phyloP scores from a whole-genome alignment of 2,797 vertebrate genomes.

The Serranus cabrilla region DNA sequence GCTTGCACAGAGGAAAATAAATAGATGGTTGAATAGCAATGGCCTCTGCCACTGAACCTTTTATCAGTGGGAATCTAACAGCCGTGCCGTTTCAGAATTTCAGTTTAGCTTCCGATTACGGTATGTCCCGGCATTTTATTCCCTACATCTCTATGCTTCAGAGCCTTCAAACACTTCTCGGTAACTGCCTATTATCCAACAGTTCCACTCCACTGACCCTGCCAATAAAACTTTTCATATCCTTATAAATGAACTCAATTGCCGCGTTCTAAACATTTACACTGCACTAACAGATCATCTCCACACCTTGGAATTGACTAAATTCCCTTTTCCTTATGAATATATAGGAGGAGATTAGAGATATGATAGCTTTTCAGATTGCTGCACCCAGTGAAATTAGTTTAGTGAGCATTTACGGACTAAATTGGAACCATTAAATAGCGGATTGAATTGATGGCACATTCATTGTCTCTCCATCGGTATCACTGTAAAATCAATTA shows the following conservation, averaged over 20 bases:
- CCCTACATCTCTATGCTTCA: conserved; percentile 99
- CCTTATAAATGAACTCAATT: conserved; percentile 99
- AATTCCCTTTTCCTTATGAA: conserved; percentile 99
- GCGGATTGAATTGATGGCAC: conserved; percentile 99
- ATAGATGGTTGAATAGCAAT: conserved; percentile 90
- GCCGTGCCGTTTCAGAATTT: conserved; percentile 92
- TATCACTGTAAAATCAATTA: conserved; percentile 99
- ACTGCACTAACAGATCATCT: conserved; percentile 99
- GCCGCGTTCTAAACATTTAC: conserved; percentile 99
- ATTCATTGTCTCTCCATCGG: conserved; percentile 99
- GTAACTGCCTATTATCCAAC: conserved; percentile 99
- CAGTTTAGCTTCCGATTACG: conserved; percentile 99
- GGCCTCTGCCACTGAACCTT: conserved; percentile 88
- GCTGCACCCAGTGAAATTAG: conserved; percentile 99
- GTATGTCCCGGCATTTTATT: conserved; percentile 98
- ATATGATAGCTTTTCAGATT: conserved; percentile 99
- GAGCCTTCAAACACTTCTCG: conserved; percentile 97
- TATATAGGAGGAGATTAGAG: conserved; percentile 99
- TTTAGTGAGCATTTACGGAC: conserved; percentile 99
- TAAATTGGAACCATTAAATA: conserved; percentile 99
- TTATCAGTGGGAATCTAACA: conserved; percentile 91
- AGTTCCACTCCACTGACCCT: conserved; percentile 99
- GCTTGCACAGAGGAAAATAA: conserved; percentile 89
- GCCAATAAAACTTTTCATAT: conserved; percentile 99
- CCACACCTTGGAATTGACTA: conserved; percentile 99